Base-by-base conservation (phyloP, 53 echinoderm and acorn worm species). In the Temnopleurus reevesii region DNA sequence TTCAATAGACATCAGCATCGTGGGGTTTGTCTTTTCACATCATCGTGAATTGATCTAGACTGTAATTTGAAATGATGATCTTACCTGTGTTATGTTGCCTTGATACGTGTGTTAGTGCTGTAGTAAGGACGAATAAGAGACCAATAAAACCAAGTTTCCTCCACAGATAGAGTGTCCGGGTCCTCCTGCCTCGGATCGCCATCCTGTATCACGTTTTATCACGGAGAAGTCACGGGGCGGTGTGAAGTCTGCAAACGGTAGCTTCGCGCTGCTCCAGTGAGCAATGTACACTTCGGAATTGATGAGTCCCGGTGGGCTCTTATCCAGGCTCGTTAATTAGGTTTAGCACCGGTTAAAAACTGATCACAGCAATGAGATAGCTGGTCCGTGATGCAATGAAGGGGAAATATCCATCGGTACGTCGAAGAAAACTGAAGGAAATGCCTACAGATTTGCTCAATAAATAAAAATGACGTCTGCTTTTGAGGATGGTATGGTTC, bases 381-480 rank as follows among this genome's bases (percentile, higher is more conserved):
- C 21, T 36, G 41, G 71, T 71, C 38, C 21, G 71, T 41, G 71
- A 41, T 71, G 71, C 21, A 71, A 71, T 71, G 38, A n/a, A 23
- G 38, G 41, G 41, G n/a, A 43, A 71, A 71, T 71, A 71, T 71
- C 71, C 71, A 71, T 21, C 41, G 41, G 71, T 38, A 71, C 71
- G 71, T 71, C 41, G 41, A 71, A 71, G n/a, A 71, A 71, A 19
- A 38, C 71, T 38, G 38, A n/a, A 71, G 15, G 15, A 34, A 71
- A 41, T 8, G 8, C 41, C 41, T 41, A 41, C 71, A 71, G 71
- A 71, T 41, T 49, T 36, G 35, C 36, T 71, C 71, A 71, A 41
- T 71, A 71, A 71, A 71, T 71, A 71, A 71, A 49, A 71, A 71
- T 71, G 71, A 71, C 71, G 71, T 71, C 71, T 71, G 71, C 71